Evolutionary conservation across 2,113 vertebrate species (phyloP).

Genomic region (Gobius niger): DNA sequence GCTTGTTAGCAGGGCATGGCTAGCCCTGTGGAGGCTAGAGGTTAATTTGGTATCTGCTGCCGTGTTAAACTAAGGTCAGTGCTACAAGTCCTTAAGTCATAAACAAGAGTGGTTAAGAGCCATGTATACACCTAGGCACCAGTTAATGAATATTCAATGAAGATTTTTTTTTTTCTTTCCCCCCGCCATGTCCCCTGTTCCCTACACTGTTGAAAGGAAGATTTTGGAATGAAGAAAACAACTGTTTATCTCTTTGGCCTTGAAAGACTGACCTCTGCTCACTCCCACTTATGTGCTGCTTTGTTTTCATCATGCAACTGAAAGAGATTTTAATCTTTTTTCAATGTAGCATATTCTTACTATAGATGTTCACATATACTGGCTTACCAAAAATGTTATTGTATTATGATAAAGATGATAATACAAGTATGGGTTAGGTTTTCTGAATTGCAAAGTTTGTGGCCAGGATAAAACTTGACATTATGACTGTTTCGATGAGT

Average conservation of each 20-base stretch:
- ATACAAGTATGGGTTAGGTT: slow-evolving; percentile 23
- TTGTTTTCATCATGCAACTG: slow-evolving; percentile 48
- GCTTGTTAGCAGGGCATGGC: slow-evolving; percentile 82
- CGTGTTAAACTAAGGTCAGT: slow-evolving; percentile 84
- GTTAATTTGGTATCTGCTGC: slow-evolving; percentile 84
- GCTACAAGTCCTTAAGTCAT: slow-evolving; percentile 84
- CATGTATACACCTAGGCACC: slow-evolving; percentile 79
- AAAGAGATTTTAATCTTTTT: slow-evolving; percentile 41
- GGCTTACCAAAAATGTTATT: slow-evolving; percentile 25
- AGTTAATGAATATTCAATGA: slow-evolving; percentile 84
- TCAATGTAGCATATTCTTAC: slow-evolving; percentile 23
- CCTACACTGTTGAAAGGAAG: slow-evolving; percentile 47
- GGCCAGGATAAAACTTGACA: slow-evolving; percentile 22
- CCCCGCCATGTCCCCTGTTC: slow-evolving; percentile 52
- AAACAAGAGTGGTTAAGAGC: slow-evolving; percentile 81
- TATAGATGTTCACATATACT: slow-evolving; percentile 15
- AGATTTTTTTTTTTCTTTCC: slow-evolving; percentile 50
- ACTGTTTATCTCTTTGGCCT: slow-evolving; percentile 46
- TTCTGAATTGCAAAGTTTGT: slow-evolving; percentile 19
- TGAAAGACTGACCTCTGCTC: slow-evolving; percentile 56
- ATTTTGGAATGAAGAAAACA: slow-evolving; percentile 40
- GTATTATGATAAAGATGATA: slow-evolving; percentile 27
- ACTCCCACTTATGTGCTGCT: slow-evolving; percentile 42
- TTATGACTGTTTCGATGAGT: not conserved
- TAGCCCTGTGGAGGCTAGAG: slow-evolving; percentile 79